Base-by-base conservation (phyloP, 2,797 vertebrate species). In the Halcyon leucocephala region DNA sequence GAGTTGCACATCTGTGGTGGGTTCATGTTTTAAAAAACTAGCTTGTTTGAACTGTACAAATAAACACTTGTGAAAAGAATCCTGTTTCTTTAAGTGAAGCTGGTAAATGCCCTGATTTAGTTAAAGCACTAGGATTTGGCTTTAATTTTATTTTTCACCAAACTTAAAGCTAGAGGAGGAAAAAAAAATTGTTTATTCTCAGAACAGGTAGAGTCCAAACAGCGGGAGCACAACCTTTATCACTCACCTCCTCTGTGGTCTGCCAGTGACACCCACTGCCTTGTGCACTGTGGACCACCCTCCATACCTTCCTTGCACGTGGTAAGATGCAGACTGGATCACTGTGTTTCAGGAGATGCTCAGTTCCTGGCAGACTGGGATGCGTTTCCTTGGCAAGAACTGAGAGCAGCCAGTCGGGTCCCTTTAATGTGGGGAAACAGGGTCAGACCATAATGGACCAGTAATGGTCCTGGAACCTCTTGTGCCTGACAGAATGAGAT, bases 101-200 rank as follows among this genome's bases (percentile, higher is more conserved):
- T 77, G 86, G 31, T 94, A 91, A 93, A 95, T 15, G 37, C 57
- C 74, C 52, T 18, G 70, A 86, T 93, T 90, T 86, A 82, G 48
- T 60, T 51, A 61, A 78, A 85, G 64, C 21, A 17, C 7, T 67
- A 60, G 46, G 73, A 82, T 84, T 92, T 94, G 83, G 73, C 48
- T 90, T 86, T 49, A 17, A 58, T 85, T 85, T 91, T 92, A 80
- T 94, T 94, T 95, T 93, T 89, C 62, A 77, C 37, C 57, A 49
- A 62, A 65, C 14, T 77, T 82, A 52, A 76, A 81, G 37, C 31
- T 78, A 7, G 48, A 58, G 26, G 6, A 19, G 16, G 7, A 3
- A 24, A 52, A 25, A 8, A 9, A 28, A n/a, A 20, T 2, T 85
- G 51, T 86, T 94, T 91, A 37, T 82, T 74, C 35, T 86, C 52